phyloP scores from a whole-genome alignment of 1,140 invertebrate species.

The Caenorhabditis inopinata region DNA sequence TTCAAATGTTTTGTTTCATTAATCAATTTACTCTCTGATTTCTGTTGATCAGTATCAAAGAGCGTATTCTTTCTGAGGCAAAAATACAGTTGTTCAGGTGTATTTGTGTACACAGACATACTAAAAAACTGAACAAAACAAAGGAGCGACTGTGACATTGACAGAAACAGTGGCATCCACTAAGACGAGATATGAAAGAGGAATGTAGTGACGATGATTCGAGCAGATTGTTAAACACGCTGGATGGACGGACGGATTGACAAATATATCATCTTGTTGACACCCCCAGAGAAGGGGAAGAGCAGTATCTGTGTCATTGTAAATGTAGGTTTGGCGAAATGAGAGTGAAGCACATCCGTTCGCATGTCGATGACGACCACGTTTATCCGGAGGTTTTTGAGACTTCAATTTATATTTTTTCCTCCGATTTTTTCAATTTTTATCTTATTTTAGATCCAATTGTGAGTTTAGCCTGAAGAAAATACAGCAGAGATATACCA shows the following conservation, averaged over 20 bases:
- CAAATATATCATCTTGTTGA: constrained; percentile 31
- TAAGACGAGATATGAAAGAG: constrained; percentile 11
- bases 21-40: background rate
- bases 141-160: background rate
- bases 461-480: no score
- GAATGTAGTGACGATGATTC: constrained; percentile 31
- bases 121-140: constrained; percentile 7
- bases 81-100: constrained; percentile 3
- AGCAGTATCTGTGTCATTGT: constrained; percentile 15
- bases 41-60: constrained; percentile 8
- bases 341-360: no score
- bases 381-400: no score
- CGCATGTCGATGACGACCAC: no score
- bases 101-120: constrained; percentile 6
- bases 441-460: no score
- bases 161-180: no score
- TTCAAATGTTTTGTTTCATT: background rate
- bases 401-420: no score
- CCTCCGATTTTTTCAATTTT: no score
- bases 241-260: background rate
- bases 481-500: no score
- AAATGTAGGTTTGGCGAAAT: background rate
- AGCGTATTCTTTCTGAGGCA: background rate
- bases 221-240: background rate
- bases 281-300: background rate